Evolutionary conservation across 1,140 invertebrate species (phyloP).

Genomic region (Heliconius hewitsoni): DNA sequence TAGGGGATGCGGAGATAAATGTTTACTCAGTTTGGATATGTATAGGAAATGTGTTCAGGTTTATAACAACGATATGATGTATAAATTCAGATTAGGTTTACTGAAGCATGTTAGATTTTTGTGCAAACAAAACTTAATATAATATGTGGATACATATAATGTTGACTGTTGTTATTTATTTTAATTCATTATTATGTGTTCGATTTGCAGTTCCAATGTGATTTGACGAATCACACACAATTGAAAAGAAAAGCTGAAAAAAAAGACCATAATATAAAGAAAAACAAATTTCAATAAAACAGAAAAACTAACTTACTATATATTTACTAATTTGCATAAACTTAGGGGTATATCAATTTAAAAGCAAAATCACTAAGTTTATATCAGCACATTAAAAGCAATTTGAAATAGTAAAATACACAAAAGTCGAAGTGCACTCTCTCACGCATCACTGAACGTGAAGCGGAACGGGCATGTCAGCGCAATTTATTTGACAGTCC

Average conservation of each 20-base stretch:
- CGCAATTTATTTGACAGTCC: slow-evolving; percentile 33
- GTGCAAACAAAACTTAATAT: not conserved
- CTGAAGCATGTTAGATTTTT: not conserved
- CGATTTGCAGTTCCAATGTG: too few species aligned
- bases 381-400: not conserved
- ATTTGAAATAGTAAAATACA: slow-evolving; percentile 13
- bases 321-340: not conserved
- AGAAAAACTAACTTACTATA: too few species aligned
- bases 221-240: too few species aligned
- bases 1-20: not conserved
- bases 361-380: not conserved
- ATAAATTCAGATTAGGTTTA: slow-evolving; percentile 7
- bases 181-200: too few species aligned
- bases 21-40: not conserved
- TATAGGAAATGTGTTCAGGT: slow-evolving; percentile 5
- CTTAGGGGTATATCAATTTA: not conserved
- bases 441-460: slow-evolving; percentile 23
- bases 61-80: slow-evolving; percentile 1
- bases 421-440: slow-evolving; percentile 24
- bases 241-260: too few species aligned
- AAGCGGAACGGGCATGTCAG: slow-evolving; percentile 25
- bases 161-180: too few species aligned
- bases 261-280: too few species aligned
- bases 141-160: not conserved
- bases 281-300: too few species aligned